Evolutionary conservation across 2,113 vertebrate genomes (phyloP).

Genomic region (Psammodynastes pulverulentus): DNA sequence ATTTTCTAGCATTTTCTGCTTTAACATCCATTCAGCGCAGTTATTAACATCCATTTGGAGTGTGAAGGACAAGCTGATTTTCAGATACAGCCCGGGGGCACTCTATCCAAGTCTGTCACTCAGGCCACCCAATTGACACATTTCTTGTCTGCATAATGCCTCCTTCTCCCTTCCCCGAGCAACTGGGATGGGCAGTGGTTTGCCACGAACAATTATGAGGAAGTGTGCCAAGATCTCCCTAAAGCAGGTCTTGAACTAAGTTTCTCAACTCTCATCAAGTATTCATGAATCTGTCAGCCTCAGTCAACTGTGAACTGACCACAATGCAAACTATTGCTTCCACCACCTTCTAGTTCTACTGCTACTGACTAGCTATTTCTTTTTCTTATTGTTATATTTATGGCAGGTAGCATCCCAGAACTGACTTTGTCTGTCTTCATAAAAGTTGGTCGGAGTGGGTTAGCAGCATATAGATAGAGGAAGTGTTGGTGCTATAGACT

Average conservation of each 20-base stretch:
- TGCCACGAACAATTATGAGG: not conserved
- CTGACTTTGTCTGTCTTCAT: not conserved
- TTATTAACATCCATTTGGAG: constrained; percentile 73
- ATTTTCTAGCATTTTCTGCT: constrained; percentile 63
- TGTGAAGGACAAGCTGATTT: constrained; percentile 73
- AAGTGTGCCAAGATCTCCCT: not conserved
- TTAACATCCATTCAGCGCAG: constrained; percentile 66
- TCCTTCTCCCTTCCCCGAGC: not conserved
- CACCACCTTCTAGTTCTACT: not conserved
- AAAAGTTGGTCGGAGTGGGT: not conserved
- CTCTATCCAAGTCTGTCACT: constrained; percentile 54
- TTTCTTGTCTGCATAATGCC: not conserved
- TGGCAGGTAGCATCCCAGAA: not conserved
- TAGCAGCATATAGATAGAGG: not conserved
- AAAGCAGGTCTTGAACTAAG: not conserved
- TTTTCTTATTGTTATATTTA: not conserved
- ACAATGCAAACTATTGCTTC: not conserved
- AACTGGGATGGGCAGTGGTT: not conserved
- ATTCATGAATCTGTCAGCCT: not conserved
- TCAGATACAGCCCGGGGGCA: constrained; percentile 59
- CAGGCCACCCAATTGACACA: constrained; percentile 36
- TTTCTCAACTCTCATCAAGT: not conserved
- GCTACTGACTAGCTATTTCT: not conserved
- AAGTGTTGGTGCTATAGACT: not conserved
- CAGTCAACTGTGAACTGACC: not conserved